Percentiles rank a stretch among this genome's conserved stretches.
These are phyloP conservation scores for Dolichallabes microphthalmus DNA, from an alignment of 2,113 vertebrate species.

Conservation along the genomic window DNA sequence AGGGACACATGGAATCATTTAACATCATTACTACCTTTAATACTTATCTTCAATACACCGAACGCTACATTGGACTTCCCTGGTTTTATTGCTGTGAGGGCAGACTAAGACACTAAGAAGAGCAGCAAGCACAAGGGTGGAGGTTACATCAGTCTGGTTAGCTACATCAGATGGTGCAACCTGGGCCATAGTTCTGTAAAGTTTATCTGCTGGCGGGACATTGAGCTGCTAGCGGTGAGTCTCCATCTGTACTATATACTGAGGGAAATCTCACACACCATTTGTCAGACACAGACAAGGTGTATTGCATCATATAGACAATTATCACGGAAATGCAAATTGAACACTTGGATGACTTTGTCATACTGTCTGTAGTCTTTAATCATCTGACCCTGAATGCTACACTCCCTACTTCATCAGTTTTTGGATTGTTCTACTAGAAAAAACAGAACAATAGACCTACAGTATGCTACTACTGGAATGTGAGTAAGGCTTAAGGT, in stretches of 20 bases:
- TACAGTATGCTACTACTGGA: no score
- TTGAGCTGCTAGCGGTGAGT: slow-evolving; percentile 1
- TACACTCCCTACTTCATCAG: not conserved
- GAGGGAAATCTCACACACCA: not conserved
- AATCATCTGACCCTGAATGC: not conserved
- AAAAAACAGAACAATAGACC: not conserved
- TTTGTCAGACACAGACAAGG: not conserved
- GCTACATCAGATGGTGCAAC: not conserved
- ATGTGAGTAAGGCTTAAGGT: no score
- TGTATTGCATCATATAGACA: not conserved
- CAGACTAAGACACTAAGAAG: no score
- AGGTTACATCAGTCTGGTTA: no score
- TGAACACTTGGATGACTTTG: not conserved
- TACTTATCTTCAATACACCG: not conserved
- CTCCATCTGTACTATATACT: not conserved
- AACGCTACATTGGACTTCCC: not conserved
- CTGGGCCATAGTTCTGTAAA: not conserved
- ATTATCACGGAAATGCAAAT: not conserved
- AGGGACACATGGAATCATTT: no score
- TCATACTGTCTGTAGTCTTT: not conserved
- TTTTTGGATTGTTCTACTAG: not conserved
- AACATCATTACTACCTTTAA: no score
- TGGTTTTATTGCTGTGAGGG: not conserved
- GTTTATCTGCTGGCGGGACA: not conserved
- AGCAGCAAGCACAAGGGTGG: not conserved